Base-by-base conservation (phyloP, 2,888 invertebrate species). In the Pandemis cinnamomeana region DNA sequence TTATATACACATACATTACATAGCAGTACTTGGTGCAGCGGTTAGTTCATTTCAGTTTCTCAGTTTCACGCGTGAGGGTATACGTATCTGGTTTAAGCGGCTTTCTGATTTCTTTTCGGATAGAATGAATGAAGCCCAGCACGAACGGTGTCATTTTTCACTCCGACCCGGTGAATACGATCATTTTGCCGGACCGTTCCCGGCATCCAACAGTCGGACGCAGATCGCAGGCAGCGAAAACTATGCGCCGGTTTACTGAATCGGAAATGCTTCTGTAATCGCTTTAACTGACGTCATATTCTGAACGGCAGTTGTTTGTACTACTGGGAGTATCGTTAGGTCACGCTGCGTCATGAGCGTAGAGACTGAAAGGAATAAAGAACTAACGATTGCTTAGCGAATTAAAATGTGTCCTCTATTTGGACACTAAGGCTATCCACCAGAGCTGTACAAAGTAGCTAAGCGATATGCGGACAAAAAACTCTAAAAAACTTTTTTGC, bases 191-290 rank as follows among this genome's bases (percentile, higher is more conserved):
- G 42, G 42, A 68, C 55, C 67, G 55, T 64, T 68, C 20, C 48
- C 60, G 55, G 63, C 62, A 15, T 27, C 64, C 64, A 27, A 27
- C 48, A 62, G 68, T 55, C 55, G 55, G 44, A 10, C 55, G 68
- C 53, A 44, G 44, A 68, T 58, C 58, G 27, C 58, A 27, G 58
- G 55, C 71, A 46, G 53, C 51, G 41, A 41, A 53, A 58, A 66
- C 67, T 55, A 46, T 58, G 48, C 53, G 36, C 55, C 36, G 58
- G 64, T 60, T 51, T 70, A 71, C 62, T 70, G 73, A 60, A 66
- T 66, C 60, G 73, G 66, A 73, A 73, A 73, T 70, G 66, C 66
- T 51, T 36, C 66, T 70, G 70, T 73, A 73, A 73, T 70, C 69
- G 73, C 53, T 69, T 72, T 64, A 60, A 60, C 64, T 64, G 70